Conservation (phyloP, 2,113 vertebrate genomes). For the Pangasianodon hypophthalmus region DNA sequence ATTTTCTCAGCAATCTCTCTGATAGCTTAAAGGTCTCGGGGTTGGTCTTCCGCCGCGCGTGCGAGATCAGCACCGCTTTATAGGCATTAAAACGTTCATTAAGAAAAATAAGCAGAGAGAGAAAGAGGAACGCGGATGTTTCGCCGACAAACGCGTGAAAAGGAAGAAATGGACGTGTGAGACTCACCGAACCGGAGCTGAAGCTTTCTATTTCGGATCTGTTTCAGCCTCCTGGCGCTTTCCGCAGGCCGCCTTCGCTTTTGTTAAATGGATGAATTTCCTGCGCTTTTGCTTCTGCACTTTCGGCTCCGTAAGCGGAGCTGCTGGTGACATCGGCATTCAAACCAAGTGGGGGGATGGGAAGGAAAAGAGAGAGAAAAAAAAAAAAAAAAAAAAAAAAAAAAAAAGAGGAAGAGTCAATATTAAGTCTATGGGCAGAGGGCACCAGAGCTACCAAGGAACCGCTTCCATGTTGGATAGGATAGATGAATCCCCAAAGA, state of each 20-base stretch:
- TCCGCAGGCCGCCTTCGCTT: slow-evolving; percentile 17
- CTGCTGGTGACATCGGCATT: slow-evolving; percentile 57
- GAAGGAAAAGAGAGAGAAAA: slow-evolving; percentile 17
- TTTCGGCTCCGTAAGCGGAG: slow-evolving; percentile 53
- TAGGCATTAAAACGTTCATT: background rate
- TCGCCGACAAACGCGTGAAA: no score
- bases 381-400: slow-evolving; percentile 41
- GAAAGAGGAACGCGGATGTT: background rate
- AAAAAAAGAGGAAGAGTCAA: slow-evolving; percentile 47
- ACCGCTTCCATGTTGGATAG: slow-evolving; percentile 24
- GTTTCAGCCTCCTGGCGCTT: background rate
- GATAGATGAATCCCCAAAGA: background rate
- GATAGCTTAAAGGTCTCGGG: background rate
- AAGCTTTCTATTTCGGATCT: background rate
- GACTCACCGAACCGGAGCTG: slow-evolving; percentile 21
- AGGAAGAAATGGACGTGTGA: background rate
- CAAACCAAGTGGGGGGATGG: slow-evolving; percentile 55
- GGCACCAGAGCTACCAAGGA: slow-evolving; percentile 38
- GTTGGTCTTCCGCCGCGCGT: background rate
- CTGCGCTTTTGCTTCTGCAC: slow-evolving; percentile 48
- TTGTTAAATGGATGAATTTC: slow-evolving; percentile 35
- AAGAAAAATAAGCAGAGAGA: no score
- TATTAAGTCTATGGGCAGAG: slow-evolving; percentile 42
- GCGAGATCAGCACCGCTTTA: background rate
- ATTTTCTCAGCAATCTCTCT: background rate